These are phyloP conservation scores for Archegozetes longisetosus DNA, from an alignment of 1,140 invertebrate species.

Conservation along the genomic window DNA sequence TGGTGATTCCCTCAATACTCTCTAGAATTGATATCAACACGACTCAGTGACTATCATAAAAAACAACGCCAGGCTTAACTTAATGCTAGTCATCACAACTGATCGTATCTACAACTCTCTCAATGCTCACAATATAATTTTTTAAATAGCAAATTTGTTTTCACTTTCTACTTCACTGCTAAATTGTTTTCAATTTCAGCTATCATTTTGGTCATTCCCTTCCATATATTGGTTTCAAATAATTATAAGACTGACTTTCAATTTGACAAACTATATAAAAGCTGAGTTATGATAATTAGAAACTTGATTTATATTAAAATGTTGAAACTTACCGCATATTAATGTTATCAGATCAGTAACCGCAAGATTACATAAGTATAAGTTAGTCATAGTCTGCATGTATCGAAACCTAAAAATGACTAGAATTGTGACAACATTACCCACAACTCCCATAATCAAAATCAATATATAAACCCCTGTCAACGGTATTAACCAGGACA, in stretches of 20 bases:
- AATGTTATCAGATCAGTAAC: slow-evolving; percentile 30
- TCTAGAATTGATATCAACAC: not conserved
- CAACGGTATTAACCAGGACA: slow-evolving; percentile 29
- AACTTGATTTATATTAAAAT: too few relatives aligned
- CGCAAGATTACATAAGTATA: slow-evolving; percentile 40
- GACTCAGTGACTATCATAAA: not conserved
- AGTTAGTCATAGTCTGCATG: slow-evolving; percentile 40
- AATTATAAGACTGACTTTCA: too few relatives aligned
- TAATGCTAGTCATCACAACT: not conserved
- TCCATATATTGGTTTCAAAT: too few relatives aligned
- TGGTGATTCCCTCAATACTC: not conserved
- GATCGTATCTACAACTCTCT: too few relatives aligned
- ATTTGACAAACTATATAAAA: too few relatives aligned
- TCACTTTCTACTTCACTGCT: too few relatives aligned
- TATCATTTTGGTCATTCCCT: too few relatives aligned
- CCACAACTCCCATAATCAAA: slow-evolving; percentile 37
- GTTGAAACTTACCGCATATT: slow-evolving; percentile 26
- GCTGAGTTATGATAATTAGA: too few relatives aligned
- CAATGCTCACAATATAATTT: too few relatives aligned
- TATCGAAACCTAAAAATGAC: slow-evolving; percentile 29
- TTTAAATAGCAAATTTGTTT: too few relatives aligned
- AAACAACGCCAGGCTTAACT: not conserved
- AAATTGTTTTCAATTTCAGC: too few relatives aligned
- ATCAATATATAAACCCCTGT: slow-evolving; percentile 33
- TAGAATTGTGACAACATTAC: slow-evolving; percentile 28